These are phyloP conservation scores for Hylaea fasciaria DNA, from an alignment of 2,888 invertebrate species.

Conservation along the genomic window DNA sequence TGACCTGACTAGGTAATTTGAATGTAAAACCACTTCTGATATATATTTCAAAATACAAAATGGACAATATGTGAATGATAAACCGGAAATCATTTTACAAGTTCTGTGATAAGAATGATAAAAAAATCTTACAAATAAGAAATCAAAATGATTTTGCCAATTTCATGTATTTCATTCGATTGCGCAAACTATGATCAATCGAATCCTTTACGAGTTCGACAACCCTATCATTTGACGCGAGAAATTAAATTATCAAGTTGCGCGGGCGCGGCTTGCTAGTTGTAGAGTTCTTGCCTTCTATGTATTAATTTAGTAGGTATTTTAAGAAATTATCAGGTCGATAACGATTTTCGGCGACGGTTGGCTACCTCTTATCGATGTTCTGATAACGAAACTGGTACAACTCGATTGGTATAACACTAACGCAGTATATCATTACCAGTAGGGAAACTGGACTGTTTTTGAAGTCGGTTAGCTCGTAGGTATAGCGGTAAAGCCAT, in stretches of 20 bases:
- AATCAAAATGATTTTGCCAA: too few relatives aligned
- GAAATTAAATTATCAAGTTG: constrained; percentile 35
- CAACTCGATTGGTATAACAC: constrained; percentile 58
- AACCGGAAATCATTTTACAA: too few relatives aligned
- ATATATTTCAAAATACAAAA: too few relatives aligned
- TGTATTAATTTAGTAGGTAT: constrained; percentile 6
- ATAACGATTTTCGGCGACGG: constrained; percentile 42
- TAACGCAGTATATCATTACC: constrained; percentile 41
- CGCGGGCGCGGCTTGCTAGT: constrained; percentile 33
- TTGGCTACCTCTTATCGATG: constrained; percentile 59
- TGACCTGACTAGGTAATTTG: too few relatives aligned
- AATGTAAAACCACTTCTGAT: too few relatives aligned
- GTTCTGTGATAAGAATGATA: too few relatives aligned
- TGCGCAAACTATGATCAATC: too few relatives aligned
- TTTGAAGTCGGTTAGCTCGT: background rate
- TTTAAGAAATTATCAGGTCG: constrained; percentile 47
- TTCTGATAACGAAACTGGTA: constrained; percentile 62
- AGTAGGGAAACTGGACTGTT: background rate
- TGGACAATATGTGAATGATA: too few relatives aligned
- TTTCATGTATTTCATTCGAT: too few relatives aligned
- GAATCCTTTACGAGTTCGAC: background rate
- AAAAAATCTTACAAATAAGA: too few relatives aligned
- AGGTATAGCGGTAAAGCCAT: too few relatives aligned
- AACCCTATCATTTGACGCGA: constrained; percentile 12
- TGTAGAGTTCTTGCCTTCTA: too few relatives aligned